Percentiles rank a stretch among this genome's conserved stretches.
phyloP scores from a whole-genome alignment of 2,797 vertebrate species.

The Mionectes olivaceus region DNA sequence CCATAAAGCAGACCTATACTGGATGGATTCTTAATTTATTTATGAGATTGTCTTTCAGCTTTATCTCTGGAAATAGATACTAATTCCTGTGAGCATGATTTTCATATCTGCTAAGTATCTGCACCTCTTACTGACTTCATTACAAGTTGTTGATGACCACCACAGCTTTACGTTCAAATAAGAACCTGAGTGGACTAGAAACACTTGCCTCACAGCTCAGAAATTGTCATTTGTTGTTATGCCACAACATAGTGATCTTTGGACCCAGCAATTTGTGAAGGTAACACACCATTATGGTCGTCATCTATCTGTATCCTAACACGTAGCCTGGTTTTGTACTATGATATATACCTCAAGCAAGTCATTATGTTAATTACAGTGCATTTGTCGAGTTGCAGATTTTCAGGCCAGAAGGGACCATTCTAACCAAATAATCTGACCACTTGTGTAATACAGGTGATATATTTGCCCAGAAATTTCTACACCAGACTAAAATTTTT shows the following conservation, averaged over 20 bases:
- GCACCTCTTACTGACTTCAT: neutral
- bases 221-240: neutral
- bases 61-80: neutral
- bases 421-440: neutral
- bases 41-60: neutral
- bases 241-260: neutral
- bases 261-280: neutral
- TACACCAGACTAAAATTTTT: neutral
- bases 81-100: neutral
- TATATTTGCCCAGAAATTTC: neutral
- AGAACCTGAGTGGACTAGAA: neutral
- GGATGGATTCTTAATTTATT: constrained; percentile 3
- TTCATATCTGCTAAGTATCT: neutral
- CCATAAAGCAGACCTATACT: neutral
- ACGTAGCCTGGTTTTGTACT: neutral
- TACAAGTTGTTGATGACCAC: neutral
- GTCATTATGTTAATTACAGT: neutral
- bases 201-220: neutral
- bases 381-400: neutral
- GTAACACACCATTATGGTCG: neutral
- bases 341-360: neutral
- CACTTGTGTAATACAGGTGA: neutral
- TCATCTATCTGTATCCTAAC: neutral
- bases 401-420: neutral
- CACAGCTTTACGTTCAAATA: neutral